Percentiles rank a stretch among this genome's conserved stretches.
Conservation (phyloP, 2,113 vertebrate genomes). For the Xerus inauris region DNA sequence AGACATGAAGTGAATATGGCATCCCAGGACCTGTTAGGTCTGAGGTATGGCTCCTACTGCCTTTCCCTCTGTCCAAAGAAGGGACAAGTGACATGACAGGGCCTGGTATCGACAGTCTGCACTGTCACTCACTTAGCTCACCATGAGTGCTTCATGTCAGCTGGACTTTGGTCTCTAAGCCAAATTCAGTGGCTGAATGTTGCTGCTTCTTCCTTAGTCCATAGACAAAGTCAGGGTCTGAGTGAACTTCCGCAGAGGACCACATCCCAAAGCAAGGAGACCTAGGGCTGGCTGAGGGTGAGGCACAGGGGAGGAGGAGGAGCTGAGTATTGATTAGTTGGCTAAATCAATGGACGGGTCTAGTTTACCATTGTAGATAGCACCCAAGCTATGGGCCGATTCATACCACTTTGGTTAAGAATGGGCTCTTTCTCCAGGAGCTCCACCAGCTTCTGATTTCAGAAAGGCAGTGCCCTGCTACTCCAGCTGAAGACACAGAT, state of each 20-base stretch:
- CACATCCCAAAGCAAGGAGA: not conserved
- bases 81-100: not conserved
- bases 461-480: not conserved
- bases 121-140: not conserved
- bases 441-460: not conserved
- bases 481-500: not conserved
- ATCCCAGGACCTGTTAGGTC: not conserved
- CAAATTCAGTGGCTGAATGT: not conserved
- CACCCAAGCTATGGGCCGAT: not conserved
- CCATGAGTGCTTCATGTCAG: not conserved
- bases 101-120: not conserved
- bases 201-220: not conserved
- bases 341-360: not conserved
- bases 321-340: not conserved
- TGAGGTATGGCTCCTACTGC: not conserved
- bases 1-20: not conserved
- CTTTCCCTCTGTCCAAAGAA: not conserved
- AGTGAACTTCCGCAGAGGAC: not conserved
- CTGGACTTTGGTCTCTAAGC: not conserved
- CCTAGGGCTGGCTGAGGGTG: not conserved
- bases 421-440: not conserved
- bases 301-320: not conserved
- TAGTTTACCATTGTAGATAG: not conserved
- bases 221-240: not conserved
- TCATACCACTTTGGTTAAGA: not conserved